Base-by-base conservation (phyloP, 1,140 invertebrate genomes). In the Melanaphis sacchari region DNA sequence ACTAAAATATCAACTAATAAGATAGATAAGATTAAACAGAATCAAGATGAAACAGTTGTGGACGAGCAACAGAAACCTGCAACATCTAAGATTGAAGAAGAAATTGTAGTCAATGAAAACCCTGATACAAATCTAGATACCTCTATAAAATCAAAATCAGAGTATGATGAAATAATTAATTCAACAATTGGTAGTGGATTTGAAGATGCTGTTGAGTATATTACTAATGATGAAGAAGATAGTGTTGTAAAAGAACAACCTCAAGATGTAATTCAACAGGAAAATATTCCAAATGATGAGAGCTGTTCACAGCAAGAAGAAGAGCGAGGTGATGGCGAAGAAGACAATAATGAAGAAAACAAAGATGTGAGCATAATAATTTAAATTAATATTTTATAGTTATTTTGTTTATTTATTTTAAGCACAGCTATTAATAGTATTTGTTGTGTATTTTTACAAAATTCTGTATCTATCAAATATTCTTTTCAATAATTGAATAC, bases 121-220 rank as follows among this genome's bases (percentile, higher is more conserved):
- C 26, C 6, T 36, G 22, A 24, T 49, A 22, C 1, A 38, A 52
- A 89, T 22, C 26, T 41, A 85, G 84, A 43, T 43, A 26, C n/a
- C 26, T 85, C 40, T n/a, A 2, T 31, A 31, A 85, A 40, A 41
- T 31, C 84, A 76, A 76, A 76, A n/a, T 85, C 40, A 7, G 84
- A 85, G 4, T 41, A 26, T 1, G 26, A 89, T 89, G 87, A 89
- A 24, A 18, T 46, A 43, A 2, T 46, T 31, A 49, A 87, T 31
- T 87, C 85, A n/a, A 89, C 87, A 52, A 52, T 36, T 5, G 22
- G 15, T 52, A 24, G 43, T 89, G 46, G 5, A 52, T 89, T 52
- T 88, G 43, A 88, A 88, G 85, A 88, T 49, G 43, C 85, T 4
- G 46, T 24, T 52, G 87, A 89, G 24, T 89, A 36, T 49, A 49